Percentiles rank a stretch among this genome's conserved stretches.
phyloP scores from a whole-genome alignment of 2,888 invertebrate species.

The Tenthredo notha region DNA sequence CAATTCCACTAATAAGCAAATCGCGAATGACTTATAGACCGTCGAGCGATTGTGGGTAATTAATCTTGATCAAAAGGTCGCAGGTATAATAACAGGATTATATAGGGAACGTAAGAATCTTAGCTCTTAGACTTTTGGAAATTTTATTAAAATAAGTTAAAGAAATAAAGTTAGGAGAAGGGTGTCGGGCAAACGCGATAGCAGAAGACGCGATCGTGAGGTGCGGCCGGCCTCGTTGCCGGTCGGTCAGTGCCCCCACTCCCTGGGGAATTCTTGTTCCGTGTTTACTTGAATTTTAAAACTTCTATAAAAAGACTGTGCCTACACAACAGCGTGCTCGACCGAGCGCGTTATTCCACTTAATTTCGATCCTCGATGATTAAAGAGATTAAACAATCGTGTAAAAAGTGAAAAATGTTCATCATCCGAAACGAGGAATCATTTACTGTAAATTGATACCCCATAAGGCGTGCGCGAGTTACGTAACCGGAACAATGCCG shows the following conservation, averaged over 20 bases:
- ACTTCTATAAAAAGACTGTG: constrained; percentile 46
- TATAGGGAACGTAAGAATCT: not conserved
- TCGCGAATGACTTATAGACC: not conserved
- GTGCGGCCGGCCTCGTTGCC: constrained; percentile 64
- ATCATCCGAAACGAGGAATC: constrained; percentile 41
- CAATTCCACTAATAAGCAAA: not conserved
- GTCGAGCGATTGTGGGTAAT: not conserved
- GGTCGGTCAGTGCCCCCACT: constrained; percentile 72
- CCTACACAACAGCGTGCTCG: constrained; percentile 46
- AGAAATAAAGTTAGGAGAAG: constrained; percentile 24
- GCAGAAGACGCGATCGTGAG: constrained; percentile 68
- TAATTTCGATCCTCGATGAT: constrained; percentile 25
- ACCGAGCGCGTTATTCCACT: constrained; percentile 50
- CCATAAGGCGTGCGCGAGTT: constrained; percentile 6
- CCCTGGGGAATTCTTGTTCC: constrained; percentile 65
- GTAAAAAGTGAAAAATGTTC: constrained; percentile 40
- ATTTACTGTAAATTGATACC: constrained; percentile 20
- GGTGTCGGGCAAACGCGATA: constrained; percentile 39
- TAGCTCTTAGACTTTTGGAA: not conserved
- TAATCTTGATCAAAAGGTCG: not conserved
- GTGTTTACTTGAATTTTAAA: constrained; percentile 60
- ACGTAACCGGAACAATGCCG: constrained; percentile 49
- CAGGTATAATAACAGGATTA: not conserved
- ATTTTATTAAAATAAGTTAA: not conserved
- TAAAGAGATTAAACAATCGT: constrained; percentile 31